Base-by-base conservation (phyloP, 2,888 invertebrate species). In the Chloromyia formosa region DNA sequence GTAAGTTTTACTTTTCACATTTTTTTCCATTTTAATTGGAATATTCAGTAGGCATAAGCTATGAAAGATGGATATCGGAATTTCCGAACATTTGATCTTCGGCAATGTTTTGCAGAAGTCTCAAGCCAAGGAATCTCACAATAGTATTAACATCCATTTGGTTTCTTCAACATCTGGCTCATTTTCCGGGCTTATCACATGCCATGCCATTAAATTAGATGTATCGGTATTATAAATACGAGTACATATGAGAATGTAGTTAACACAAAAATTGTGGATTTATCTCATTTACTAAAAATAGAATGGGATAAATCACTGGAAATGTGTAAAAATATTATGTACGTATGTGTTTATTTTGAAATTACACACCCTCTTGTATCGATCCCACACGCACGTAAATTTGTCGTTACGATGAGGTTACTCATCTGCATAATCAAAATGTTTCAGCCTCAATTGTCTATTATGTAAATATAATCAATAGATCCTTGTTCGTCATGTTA, bases 1-100 rank as follows among this genome's bases (percentile, higher is more conserved):
- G 93, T 93, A 84, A 88, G 88, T 83, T n/a, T 10, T 12, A 14
- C 16, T 18, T 61, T 10, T 61, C 61, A 61, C 27, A 61, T n/a
- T 42, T 5, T 42, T 42, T 9, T 42, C 7, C 5, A 42, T 42
- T 9, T 42, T 42, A 42, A 12, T 42, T 42, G 5, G 42, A 42
- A 12, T 9, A 42, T 42, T 42, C 5, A 12, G 42, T 42, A 12
- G 42, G 12, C 7, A 7, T 35, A 35, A 35, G 7, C 27, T 35
- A 7, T 35, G 27, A 35, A 35, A 4, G 27, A 35, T 35, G 27
- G 27, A 35, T 7, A 35, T 35, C 2, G 27, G 27, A 35, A 35
- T 35, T 35, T 35, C 27, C 27, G 27, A 35, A 2, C 27, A 35
- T 35, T 35, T 35, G 27, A 7, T 35, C 2, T 35, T 35, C 27